phyloP scores from a whole-genome alignment of 2,888 invertebrate species.

The Netelia melanura region DNA sequence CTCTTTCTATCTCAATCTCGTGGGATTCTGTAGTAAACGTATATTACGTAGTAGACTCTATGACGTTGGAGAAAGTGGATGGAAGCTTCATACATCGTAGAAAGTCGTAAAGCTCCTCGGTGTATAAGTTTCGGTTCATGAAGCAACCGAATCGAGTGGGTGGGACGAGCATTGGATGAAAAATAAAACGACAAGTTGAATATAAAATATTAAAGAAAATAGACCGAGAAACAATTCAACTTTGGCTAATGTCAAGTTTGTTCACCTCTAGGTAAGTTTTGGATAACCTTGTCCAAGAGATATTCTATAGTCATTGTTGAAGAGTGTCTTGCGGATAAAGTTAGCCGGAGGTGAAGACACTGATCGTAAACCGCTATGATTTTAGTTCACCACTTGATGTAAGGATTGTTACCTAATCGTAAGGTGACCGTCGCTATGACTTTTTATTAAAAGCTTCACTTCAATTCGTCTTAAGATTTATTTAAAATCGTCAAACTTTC shows the following conservation, averaged over 20 bases:
- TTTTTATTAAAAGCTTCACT: too few relatives aligned
- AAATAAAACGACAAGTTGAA: background rate
- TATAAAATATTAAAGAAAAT: background rate
- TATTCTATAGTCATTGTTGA: too few relatives aligned
- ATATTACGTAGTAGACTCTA: slow-evolving; percentile 27
- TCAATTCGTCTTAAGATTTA: too few relatives aligned
- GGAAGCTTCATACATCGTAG: slow-evolving; percentile 11
- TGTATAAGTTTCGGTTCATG: background rate
- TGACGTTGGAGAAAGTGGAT: slow-evolving; percentile 46
- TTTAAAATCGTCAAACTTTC: too few relatives aligned
- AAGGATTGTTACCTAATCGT: background rate
- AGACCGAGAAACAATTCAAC: background rate
- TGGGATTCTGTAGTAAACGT: slow-evolving; percentile 47
- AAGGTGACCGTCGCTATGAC: too few relatives aligned
- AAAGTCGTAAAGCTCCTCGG: slow-evolving; percentile 12
- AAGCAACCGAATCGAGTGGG: background rate
- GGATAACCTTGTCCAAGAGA: too few relatives aligned
- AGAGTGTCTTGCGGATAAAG: too few relatives aligned
- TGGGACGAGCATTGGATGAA: background rate
- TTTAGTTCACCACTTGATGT: background rate
- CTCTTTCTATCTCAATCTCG: slow-evolving; percentile 8
- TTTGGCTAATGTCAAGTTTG: too few relatives aligned
- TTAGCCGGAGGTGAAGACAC: too few relatives aligned
- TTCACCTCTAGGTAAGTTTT: too few relatives aligned
- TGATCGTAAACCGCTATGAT: background rate